Base-by-base conservation (phyloP, 2,888 invertebrate genomes). In the Melanotus villosus region DNA sequence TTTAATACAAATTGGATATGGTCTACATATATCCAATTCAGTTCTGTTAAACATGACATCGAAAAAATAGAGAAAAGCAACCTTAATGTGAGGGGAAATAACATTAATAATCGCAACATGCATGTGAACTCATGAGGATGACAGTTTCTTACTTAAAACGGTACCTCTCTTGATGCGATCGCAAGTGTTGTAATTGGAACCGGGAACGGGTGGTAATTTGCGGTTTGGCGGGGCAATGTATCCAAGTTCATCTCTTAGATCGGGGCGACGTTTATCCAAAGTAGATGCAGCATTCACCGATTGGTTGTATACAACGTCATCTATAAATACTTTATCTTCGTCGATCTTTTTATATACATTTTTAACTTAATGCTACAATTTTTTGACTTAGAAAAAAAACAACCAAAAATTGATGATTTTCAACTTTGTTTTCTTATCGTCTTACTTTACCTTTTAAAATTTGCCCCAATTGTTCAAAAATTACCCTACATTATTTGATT, bases 131-230 rank as follows among this genome's bases (percentile, higher is more conserved):
- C 32, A 60, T 65, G 69, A 52, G 64, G 58, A 32, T 41, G 54
- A 59, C 14, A 58, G n/a, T 54, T 79, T 90, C 94, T 94, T 90
- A 94, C 94, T 94, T 90, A 94, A 93, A 79, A 93, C 93, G 86
- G 93, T 95, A 91, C 95, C 95, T 87, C 96, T 90, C 89, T 96
- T 96, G 88, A 96, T 95, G 81, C 96, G 90, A 86, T 96, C 96
- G 86, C 96, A 96, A 26, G 96, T 96, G 85, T 95, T 96, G 88
- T 96, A 96, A 86, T 96, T 96, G 63, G 95, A 95, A 77, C 96
- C 96, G 62, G 96, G 96, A 5, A 96, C 96, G 18, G 96, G 96
- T 0, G 96, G 96, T 66, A 96, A 89, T 85, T 96, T 96, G 78
- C 96, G 89, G 86, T 96, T 96, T 62, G 96, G 96, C 18, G 96